A percentile compares a stretch with the other conserved stretches of the same genome.
Conservation (phyloP, 2,888 invertebrate species). For the Trichopoda pennipes region DNA sequence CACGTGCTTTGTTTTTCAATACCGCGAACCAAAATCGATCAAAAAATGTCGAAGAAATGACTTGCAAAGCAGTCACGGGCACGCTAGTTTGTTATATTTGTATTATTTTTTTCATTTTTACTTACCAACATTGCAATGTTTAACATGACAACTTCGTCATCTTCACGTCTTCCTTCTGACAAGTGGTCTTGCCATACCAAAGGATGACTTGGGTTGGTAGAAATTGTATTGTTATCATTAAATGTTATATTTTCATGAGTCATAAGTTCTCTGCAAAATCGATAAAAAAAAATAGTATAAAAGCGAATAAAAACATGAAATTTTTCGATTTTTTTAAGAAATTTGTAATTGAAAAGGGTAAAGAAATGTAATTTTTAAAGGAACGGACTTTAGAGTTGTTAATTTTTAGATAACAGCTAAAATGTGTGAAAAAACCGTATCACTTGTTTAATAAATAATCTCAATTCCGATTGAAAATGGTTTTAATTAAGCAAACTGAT, state of each 20-base stretch:
- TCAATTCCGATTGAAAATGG: no score
- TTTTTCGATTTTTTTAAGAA: no score
- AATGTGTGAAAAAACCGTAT: no score
- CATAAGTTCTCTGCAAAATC: slow-evolving; percentile 84
- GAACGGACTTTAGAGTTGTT: no score
- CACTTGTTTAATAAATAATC: no score
- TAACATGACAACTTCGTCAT: slow-evolving; percentile 88
- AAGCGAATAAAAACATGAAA: not conserved
- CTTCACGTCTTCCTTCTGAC: slow-evolving; percentile 87
- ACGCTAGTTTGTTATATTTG: not conserved
- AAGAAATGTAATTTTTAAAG: no score
- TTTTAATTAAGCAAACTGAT: no score
- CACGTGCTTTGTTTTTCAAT: no score
- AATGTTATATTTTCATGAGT: slow-evolving; percentile 87
- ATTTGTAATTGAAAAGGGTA: no score
- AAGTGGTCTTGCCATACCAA: slow-evolving; percentile 88
- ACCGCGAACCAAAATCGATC: no score
- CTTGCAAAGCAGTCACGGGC: no score
- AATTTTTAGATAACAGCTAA: no score
- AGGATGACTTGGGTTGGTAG: slow-evolving; percentile 87
- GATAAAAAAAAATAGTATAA: not conserved
- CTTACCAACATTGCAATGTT: slow-evolving; percentile 93
- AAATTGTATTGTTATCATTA: slow-evolving; percentile 88
- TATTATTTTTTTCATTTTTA: slow-evolving; percentile 44
- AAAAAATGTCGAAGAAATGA: not conserved